Evolutionary conservation across 2,888 invertebrate genomes (phyloP), one percentile per base, ranked within the genome.

Genomic region (Bibio marci): DNA sequence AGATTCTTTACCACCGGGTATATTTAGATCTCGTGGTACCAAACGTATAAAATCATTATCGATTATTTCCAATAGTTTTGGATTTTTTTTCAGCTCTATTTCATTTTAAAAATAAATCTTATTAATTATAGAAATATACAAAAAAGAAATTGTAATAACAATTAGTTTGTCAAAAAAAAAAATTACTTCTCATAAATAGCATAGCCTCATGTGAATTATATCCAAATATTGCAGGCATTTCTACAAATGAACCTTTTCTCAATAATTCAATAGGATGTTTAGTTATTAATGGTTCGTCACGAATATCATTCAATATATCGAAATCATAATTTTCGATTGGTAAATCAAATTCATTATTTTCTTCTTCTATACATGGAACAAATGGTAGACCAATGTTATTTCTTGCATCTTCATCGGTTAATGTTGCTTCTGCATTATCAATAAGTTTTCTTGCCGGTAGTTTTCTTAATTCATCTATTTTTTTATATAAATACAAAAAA

Each of bases 131-230:
- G 15, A 33, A 12, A 36, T 15, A 30, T 26, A 14, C 5, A 22
- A 13, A 26, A 19, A 32, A n/a, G 22, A 22, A 22, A 22, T 22
- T 22, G 8, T 22, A 22, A 27, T 27, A 22, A 22, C 22, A 22
- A 22, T 6, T 22, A 22, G 8, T 22, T 22, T 14, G 12, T 35
- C 8, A 10, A 10, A 6, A 10, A 19, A 22, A 17, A 10, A 15
- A 43, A 64, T 65, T 50, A 73, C 72, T 63, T 62, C 69, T 56
- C 38, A 72, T 67, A n/a, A 73, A 62, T 26, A 73, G 63, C 51
- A 73, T 67, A n/a, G 74, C 75, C 48, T 76, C 76, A 45, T 75
- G 70, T 1, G 72, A 70, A 42, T 74, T 76, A 48, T 70, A 70
- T 1, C 76, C 76, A 1, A 71, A 68, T 45, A 77, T 64, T 48